Evolutionary conservation across 2,797 vertebrate genomes (phyloP).

Genomic region (Coreius guichenoti): DNA sequence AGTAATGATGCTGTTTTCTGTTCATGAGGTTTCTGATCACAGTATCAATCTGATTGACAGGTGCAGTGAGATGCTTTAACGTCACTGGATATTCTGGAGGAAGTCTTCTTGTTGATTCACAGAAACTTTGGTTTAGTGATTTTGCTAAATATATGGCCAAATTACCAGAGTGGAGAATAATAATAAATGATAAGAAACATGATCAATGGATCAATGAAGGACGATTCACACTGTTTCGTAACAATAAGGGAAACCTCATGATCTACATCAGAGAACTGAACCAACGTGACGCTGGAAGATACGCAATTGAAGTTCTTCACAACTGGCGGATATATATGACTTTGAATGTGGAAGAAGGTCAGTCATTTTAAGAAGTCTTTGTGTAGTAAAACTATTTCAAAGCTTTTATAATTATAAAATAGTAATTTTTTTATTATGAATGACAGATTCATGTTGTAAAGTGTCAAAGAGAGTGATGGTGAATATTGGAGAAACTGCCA

Average conservation of each 20-base stretch:
- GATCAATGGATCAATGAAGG: background rate
- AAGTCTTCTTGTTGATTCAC: background rate
- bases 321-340: background rate
- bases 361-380: background rate
- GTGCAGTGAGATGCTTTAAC: background rate
- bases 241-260: background rate
- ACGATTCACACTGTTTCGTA: background rate
- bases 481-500: background rate
- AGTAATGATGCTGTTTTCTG: constrained; percentile 22
- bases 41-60: constrained; percentile 21
- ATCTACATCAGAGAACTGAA: background rate
- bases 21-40: constrained; percentile 17
- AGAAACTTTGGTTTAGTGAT: fast-evolving
- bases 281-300: background rate
- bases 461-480: background rate
- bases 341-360: background rate
- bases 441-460: background rate
- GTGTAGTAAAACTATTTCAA: background rate
- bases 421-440: background rate
- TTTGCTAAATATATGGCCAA: background rate
- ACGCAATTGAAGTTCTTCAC: fast-evolving
- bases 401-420: background rate
- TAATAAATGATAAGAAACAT: background rate
- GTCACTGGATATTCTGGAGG: constrained; percentile 23
- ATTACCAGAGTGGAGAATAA: background rate